Conservation (phyloP, 1,140 invertebrate genomes). For the Pseudomyrmex pallidus region DNA sequence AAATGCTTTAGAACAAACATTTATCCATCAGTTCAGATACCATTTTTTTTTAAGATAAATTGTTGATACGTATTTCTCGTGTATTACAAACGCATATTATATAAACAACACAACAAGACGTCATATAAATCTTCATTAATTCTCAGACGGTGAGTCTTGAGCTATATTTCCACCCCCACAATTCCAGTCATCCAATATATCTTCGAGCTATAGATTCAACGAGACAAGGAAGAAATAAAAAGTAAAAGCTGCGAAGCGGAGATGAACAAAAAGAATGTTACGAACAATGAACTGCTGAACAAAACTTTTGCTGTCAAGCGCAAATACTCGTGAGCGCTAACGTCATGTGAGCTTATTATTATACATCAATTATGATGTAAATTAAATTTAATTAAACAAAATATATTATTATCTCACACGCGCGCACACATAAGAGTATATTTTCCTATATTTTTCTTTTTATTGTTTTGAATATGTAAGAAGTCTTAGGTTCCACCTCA, state of each 20-base stretch:
- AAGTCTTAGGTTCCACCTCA: too few relatives aligned
- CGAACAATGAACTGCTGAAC: constrained; percentile 34
- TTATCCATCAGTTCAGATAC: neutral
- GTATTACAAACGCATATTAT: neutral
- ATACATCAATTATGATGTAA: too few relatives aligned
- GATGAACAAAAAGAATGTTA: constrained; percentile 32
- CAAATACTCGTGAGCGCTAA: neutral
- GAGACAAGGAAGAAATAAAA: constrained; percentile 15
- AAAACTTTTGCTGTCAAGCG: constrained; percentile 21
- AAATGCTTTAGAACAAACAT: neutral
- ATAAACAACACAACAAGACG: neutral
- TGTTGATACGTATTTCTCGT: neutral
- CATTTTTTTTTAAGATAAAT: neutral
- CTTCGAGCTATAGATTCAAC: constrained; percentile 20
- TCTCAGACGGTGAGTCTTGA: constrained; percentile 48
- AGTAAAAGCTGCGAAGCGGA: neutral
- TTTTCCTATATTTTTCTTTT: neutral
- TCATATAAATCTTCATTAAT: constrained; percentile 67
- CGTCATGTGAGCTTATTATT: neutral
- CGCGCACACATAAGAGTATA: neutral
- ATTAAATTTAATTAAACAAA: constrained; percentile 8
- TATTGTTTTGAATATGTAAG: neutral
- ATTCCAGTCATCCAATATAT: constrained; percentile 20
- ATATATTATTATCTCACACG: neutral
- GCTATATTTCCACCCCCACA: constrained; percentile 17